phyloP scores from a whole-genome alignment of 2,113 vertebrate species.

The Pontoporia blainvillei region DNA sequence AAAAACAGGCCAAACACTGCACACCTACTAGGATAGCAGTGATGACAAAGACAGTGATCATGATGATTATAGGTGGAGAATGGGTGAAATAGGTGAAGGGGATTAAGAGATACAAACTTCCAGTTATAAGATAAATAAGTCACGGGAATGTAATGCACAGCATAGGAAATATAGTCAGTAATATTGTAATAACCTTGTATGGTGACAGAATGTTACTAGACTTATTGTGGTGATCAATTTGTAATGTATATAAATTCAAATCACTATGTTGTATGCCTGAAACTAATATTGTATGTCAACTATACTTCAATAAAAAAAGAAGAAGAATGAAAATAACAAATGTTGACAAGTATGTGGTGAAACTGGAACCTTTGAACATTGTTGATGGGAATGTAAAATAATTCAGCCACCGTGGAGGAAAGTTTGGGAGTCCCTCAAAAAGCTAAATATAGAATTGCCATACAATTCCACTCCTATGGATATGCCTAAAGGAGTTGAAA shows the following conservation, averaged over 20 bases:
- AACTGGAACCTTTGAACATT: background rate
- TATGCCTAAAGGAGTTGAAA: background rate
- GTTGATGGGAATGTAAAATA: background rate
- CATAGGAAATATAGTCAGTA: background rate
- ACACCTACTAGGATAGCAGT: background rate
- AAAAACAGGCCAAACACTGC: background rate
- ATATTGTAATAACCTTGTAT: background rate
- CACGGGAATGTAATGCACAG: background rate
- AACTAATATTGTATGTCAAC: background rate
- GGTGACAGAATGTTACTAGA: background rate
- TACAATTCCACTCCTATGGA: background rate
- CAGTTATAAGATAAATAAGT: background rate
- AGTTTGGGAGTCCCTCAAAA: background rate
- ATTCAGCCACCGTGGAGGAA: background rate
- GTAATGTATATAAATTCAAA: background rate
- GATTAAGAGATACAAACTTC: background rate
- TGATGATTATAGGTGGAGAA: background rate
- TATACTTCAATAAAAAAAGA: background rate
- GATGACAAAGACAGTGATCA: background rate
- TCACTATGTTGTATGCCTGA: background rate
- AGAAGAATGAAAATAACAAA: background rate
- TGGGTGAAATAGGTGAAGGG: background rate
- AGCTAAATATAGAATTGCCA: background rate
- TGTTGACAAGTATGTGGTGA: background rate
- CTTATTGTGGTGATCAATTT: background rate